Conservation (phyloP, 1,140 invertebrate genomes). For the Drosophila obscura region DNA sequence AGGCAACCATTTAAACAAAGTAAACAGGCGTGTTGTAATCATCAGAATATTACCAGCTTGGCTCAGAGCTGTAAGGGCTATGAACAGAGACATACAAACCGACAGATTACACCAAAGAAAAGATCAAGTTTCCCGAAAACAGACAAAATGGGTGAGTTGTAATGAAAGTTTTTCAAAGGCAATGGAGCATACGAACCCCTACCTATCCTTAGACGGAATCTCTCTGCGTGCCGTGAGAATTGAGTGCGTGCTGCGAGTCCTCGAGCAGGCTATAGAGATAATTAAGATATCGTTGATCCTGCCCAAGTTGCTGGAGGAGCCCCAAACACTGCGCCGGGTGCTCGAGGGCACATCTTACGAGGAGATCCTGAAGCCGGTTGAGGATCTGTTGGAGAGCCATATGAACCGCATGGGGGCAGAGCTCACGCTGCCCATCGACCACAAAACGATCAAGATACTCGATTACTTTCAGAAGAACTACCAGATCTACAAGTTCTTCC, state of each 20-base stretch:
- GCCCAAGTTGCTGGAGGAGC: conserved; percentile 41
- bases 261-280: conserved; percentile 28
- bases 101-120: conserved; percentile 4
- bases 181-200: too few relatives aligned
- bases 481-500: conserved; percentile 44
- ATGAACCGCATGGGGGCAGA: background rate
- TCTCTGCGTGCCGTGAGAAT: conserved; percentile 29
- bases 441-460: conserved; percentile 37
- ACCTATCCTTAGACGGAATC: conserved; percentile 5
- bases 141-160: conserved; percentile 26
- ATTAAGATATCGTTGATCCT: conserved; percentile 61
- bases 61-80: conserved; percentile 13
- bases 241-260: conserved; percentile 37
- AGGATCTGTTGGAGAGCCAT: conserved; percentile 7
- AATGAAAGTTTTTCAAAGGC: background rate
- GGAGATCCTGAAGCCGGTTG: conserved; percentile 29
- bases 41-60: conserved; percentile 8
- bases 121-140: background rate
- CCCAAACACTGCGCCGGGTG: background rate
- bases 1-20: conserved; percentile 43
- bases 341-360: conserved; percentile 34
- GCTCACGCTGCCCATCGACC: conserved; percentile 33
- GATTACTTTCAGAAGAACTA: conserved; percentile 55
- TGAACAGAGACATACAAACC: conserved; percentile 10
- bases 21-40: conserved; percentile 10